Evolutionary conservation across 2,888 invertebrate species (phyloP).

Genomic region (Hemicrepidius hirtus): DNA sequence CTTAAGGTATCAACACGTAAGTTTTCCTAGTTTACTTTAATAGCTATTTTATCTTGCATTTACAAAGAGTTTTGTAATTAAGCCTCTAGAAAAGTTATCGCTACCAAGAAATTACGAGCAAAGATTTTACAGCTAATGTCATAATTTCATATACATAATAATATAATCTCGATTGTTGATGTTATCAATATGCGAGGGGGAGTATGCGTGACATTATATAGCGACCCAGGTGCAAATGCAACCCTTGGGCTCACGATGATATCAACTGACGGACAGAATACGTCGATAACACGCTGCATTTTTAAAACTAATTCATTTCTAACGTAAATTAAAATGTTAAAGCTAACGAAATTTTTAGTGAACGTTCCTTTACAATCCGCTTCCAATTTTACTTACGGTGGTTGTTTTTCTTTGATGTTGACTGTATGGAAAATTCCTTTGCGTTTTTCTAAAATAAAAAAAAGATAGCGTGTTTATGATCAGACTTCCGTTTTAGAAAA

Average conservation of each 20-base stretch:
- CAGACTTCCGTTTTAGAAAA: background rate
- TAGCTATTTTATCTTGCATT: constrained; percentile 41
- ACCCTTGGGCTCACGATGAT: constrained; percentile 45
- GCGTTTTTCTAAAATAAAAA: constrained; percentile 2
- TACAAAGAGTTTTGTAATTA: constrained; percentile 44
- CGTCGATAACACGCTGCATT: constrained; percentile 52
- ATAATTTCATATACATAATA: constrained; percentile 50
- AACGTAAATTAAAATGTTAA: too few species aligned
- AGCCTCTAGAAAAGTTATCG: constrained; percentile 39
- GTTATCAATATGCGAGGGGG: constrained; percentile 39
- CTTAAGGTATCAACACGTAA: constrained; percentile 15
- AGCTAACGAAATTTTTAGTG: too few species aligned
- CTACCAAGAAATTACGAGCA: constrained; percentile 39
- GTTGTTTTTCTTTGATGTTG: constrained; percentile 5
- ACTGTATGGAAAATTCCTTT: background rate
- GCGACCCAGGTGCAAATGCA: constrained; percentile 55
- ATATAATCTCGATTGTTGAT: constrained; percentile 46
- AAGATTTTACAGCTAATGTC: constrained; percentile 44
- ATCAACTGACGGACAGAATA: constrained; percentile 42
- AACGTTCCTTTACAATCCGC: too few species aligned
- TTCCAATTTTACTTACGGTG: background rate
- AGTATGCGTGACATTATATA: constrained; percentile 52
- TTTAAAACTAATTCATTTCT: constrained; percentile 45
- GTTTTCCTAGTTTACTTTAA: constrained; percentile 11
- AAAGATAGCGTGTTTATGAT: constrained; percentile 1